Evolutionary conservation across 2,113 vertebrate genomes (phyloP).

Genomic region (Thunnus thynnus): DNA sequence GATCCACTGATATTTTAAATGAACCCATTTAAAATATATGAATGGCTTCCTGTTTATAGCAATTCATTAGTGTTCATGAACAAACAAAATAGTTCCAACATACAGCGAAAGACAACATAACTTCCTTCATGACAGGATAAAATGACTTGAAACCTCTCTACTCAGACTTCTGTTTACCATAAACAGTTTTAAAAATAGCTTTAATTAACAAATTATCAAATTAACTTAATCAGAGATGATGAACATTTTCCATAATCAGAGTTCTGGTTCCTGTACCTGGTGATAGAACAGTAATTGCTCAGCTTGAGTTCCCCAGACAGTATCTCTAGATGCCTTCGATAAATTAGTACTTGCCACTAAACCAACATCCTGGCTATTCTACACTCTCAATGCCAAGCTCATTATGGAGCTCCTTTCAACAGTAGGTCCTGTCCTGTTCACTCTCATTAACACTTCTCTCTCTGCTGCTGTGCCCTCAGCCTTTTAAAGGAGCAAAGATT

Average conservation of each 20-base stretch:
- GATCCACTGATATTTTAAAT: too few species aligned
- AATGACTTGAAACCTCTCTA: neutral
- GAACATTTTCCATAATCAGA: neutral
- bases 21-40: too few species aligned
- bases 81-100: neutral
- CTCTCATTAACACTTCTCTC: conserved; percentile 28
- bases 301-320: conserved; percentile 17
- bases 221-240: conserved; percentile 19
- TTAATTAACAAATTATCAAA: conserved; percentile 3
- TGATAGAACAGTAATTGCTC: conserved; percentile 29
- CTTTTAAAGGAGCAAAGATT: conserved; percentile 39
- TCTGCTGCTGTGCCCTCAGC: conserved; percentile 17
- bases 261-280: neutral
- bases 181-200: neutral
- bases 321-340: conserved; percentile 19
- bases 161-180: neutral
- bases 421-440: conserved; percentile 2
- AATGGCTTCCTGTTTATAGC: neutral
- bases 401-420: conserved; percentile 17
- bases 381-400: conserved; percentile 17
- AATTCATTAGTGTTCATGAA: neutral
- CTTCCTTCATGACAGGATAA: neutral
- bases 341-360: conserved; percentile 46
- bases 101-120: neutral
- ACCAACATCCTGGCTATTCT: conserved; percentile 10